Base-by-base conservation (phyloP, 2,113 vertebrate species). In the Axis porcinus region DNA sequence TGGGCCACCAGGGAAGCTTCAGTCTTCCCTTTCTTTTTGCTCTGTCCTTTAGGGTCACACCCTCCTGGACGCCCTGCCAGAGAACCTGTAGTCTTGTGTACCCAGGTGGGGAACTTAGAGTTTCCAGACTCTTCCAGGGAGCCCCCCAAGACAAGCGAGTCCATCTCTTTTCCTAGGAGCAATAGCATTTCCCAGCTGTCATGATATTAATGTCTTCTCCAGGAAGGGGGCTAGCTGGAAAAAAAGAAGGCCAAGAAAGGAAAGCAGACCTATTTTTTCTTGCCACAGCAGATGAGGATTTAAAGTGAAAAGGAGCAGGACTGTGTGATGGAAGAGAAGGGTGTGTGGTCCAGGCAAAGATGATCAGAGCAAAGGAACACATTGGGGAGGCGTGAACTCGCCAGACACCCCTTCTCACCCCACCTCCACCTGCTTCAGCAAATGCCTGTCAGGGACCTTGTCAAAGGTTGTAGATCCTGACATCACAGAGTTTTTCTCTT, bases 361-460 rank as follows among this genome's bases (percentile, higher is more conserved):
- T 6, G 27, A 74, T 43, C 17, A 50, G 28, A 67, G 84, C 70
- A 30, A 86, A 91, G 50, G 13, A 47, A 12, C 5, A 27, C 2
- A 7, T 27, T 23, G 15, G 30, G 27, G 25, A 86, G 19, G 9
- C 0, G 0, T 28, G 36, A n/a, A 13, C 9, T 12, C 0, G 2
- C 57, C n/a, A 23, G 79, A 52, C n/a, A 8, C 1, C 43, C n/a
- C 82, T n/a, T 43, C 16, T 45, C 40, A n/a, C 12, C 43, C 40
- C 7, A 17, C 15, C 58, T 36, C 8, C 28, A 23, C n/a, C 28
- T 45, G 43, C 54, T 67, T 67, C 55, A 47, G 25, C 64, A 36
- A 4, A 58, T 3, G 30, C n/a, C 36, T 14, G 14, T 28, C 40
- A 28, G 27, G 17, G 40, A 16, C 30, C 54, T 76, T 64, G 84